phyloP scores from a whole-genome alignment of 2,888 invertebrate species.

The Pedicia rivosa region DNA sequence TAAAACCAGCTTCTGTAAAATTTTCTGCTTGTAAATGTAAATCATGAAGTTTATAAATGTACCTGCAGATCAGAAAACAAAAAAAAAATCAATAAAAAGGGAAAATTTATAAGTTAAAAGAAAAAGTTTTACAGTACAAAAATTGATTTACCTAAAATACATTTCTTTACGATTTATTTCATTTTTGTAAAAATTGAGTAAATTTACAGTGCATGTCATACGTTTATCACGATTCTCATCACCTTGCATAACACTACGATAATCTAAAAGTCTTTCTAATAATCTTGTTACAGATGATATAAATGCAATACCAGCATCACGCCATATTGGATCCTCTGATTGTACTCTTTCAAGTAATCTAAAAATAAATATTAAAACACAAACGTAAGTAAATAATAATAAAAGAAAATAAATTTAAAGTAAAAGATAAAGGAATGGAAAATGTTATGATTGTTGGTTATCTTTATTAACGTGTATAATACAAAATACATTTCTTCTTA shows the following conservation, averaged over 20 bases:
- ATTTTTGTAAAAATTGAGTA: constrained; percentile 90
- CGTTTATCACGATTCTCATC: constrained; percentile 89
- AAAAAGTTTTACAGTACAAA: neutral
- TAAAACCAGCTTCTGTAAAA: constrained; percentile 88
- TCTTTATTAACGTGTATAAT: too few relatives aligned
- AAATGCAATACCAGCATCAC: constrained; percentile 81
- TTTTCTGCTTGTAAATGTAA: constrained; percentile 84
- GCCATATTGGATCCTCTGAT: constrained; percentile 72
- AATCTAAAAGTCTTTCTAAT: constrained; percentile 78
- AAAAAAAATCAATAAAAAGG: neutral
- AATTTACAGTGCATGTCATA: constrained; percentile 92
- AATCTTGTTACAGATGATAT: constrained; percentile 82
- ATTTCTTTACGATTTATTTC: constrained; percentile 91
- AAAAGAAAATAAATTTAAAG: too few relatives aligned
- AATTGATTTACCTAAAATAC: constrained; percentile 49
- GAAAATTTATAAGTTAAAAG: neutral
- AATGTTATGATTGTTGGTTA: too few relatives aligned
- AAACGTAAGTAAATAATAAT: too few relatives aligned
- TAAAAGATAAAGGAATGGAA: too few relatives aligned
- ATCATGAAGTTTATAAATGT: constrained; percentile 89
- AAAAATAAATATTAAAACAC: neutral
- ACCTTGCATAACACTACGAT: constrained; percentile 87
- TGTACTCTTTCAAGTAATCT: constrained; percentile 76
- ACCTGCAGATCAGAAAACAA: too few relatives aligned
- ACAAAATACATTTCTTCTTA: too few relatives aligned